Evolutionary conservation across 2,113 vertebrate genomes (phyloP), one percentile per base, ranked within the genome.

Genomic region (Apus apus): DNA sequence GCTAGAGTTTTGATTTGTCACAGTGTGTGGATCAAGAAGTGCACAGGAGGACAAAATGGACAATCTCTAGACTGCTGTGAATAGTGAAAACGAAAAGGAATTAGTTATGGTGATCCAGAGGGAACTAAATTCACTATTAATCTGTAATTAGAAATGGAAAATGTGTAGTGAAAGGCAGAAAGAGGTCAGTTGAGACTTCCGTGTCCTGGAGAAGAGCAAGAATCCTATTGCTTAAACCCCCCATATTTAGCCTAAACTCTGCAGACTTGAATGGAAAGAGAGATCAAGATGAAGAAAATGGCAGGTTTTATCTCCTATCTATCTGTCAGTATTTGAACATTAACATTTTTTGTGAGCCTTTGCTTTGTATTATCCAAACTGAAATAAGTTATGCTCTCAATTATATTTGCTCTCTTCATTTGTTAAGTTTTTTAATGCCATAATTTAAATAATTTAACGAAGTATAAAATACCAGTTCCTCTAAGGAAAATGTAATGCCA

Each of bases 351-450:
- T 26, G 43, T 82, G 46, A 85, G 30, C 15, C 32, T 72, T 87
- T 89, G 36, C 61, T 77, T 93, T 77, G 23, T 65, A 11, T 54
- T 90, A 71, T 16, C 8, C 14, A 57, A 75, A 83, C 43, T 46
- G 66, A 60, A 94, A 23, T 40, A 83, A 85, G 84, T 79, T 92
- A 71, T 34, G 82, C 16, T 91, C 53, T 93, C 73, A 17, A 73
- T 66, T 82, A 79, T 38, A 87, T 95, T 94, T 95, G n/a, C 9
- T 94, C 70, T 96, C 48, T 87, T 97, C 68, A 57, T 94, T 97
- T 97, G 40, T 43, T 43, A 43, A 10, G 40, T 43, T 43, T 40
- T 43, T 43, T 43, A 43, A 43, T 43, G 40, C 40, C 40, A 43
- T 43, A 43, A 43, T 43, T 43, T 43, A 43, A 43, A 14, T 43